These are phyloP conservation scores for Fukomys damarensis DNA, from an alignment of 2,113 vertebrate species.

Conservation along the genomic window DNA sequence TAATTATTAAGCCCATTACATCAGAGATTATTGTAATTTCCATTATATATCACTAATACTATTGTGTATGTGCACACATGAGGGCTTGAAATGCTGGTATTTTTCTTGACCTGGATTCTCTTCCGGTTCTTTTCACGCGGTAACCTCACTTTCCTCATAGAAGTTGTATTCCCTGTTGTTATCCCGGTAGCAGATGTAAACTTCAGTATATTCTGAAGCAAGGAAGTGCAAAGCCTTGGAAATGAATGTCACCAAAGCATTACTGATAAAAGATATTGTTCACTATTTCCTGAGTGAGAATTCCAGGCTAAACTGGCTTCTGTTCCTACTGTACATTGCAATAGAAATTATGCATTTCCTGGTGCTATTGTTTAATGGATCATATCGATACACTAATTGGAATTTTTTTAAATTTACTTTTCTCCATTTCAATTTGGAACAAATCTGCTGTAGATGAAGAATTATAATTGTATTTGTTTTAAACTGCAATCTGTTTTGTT, in stretches of 20 bases:
- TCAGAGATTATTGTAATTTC: background rate
- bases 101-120: background rate
- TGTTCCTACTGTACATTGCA: background rate
- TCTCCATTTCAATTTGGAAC: background rate
- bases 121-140: background rate
- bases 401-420: background rate
- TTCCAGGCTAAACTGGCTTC: rapidly evolving
- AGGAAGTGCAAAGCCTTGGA: background rate
- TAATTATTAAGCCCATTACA: background rate
- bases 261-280: background rate
- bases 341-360: background rate
- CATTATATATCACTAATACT: background rate
- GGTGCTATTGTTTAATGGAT: background rate
- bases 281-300: background rate
- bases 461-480: background rate
- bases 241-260: background rate
- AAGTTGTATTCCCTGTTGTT: background rate
- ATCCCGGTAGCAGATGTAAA: background rate
- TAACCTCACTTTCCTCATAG: background rate
- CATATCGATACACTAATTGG: background rate
- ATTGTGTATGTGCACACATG: background rate
- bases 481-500: background rate
- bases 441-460: background rate
- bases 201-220: background rate
- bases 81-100: background rate